Evolutionary conservation across 2,888 invertebrate genomes (phyloP).

Genomic region (Pristionchus fissidentatus): DNA sequence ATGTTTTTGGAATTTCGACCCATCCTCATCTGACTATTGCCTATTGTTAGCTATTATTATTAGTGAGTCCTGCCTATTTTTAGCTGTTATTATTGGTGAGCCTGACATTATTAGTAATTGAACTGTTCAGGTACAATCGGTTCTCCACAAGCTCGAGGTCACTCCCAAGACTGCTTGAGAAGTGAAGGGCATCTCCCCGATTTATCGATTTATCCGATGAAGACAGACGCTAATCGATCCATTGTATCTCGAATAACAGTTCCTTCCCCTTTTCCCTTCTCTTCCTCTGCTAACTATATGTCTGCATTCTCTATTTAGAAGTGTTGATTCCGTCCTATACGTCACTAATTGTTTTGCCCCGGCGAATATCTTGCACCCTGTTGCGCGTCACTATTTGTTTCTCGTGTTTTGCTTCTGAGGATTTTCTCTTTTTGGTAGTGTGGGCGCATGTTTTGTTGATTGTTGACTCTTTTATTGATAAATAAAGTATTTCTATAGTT

Average conservation of each 20-base stretch:
- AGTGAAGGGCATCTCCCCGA: background rate
- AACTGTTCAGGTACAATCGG: conserved; percentile 36
- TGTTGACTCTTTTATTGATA: conserved; percentile 39
- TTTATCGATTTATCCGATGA: background rate
- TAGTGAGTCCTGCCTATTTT: background rate
- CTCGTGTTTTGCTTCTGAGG: background rate
- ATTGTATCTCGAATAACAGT: conserved; percentile 9
- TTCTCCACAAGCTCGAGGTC: conserved; percentile 42
- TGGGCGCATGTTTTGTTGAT: conserved; percentile 37
- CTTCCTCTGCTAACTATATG: background rate
- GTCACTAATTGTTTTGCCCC: conserved; percentile 17
- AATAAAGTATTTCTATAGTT: conserved; percentile 41
- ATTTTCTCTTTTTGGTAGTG: conserved; percentile 7
- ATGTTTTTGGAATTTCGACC: too few relatives aligned
- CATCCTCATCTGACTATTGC: background rate
- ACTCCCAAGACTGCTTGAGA: background rate
- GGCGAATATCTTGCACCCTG: background rate
- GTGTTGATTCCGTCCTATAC: background rate
- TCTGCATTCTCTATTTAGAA: background rate
- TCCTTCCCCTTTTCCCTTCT: background rate
- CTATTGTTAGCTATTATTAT: background rate
- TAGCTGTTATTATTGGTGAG: background rate
- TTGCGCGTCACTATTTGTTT: background rate
- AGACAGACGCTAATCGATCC: background rate
- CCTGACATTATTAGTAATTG: background rate